Conservation (phyloP, 1,140 invertebrate species). For the Cryptotermes secundus region DNA sequence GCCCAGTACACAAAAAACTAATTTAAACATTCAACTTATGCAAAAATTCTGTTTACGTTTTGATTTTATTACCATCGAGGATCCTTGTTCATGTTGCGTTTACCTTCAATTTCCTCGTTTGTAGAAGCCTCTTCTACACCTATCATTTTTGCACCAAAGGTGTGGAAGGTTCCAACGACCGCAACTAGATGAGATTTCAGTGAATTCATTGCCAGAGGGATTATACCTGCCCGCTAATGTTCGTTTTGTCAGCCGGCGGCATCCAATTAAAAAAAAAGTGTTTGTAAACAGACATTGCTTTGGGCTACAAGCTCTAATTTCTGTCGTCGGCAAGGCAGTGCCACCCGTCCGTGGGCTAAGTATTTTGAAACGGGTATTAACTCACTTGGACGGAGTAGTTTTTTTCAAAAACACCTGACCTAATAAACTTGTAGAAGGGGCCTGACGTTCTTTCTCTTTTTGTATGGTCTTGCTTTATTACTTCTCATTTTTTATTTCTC, state of each 20-base stretch:
- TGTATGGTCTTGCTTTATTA: conserved; percentile 14
- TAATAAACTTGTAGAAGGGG: conserved; percentile 26
- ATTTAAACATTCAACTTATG: not conserved
- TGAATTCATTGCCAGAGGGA: not conserved
- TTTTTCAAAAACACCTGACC: conserved; percentile 13
- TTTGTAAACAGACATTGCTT: not conserved
- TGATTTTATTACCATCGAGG: not conserved
- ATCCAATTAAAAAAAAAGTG: not conserved
- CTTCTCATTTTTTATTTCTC: conserved; percentile 19
- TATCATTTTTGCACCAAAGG: not conserved
- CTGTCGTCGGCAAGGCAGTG: not conserved
- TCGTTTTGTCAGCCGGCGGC: conserved; percentile 11
- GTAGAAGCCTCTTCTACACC: not conserved
- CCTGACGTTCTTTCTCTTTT: not conserved
- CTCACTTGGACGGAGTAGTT: not conserved
- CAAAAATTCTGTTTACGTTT: not conserved
- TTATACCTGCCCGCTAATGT: not conserved
- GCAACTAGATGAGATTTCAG: not conserved
- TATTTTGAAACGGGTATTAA: conserved; percentile 5
- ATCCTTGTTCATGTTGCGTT: not conserved
- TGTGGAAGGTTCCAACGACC: conserved; percentile 5
- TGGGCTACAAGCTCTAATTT: not conserved
- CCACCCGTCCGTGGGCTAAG: not conserved
- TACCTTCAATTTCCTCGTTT: not conserved
- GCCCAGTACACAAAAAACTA: not conserved